Percentiles rank a stretch among this genome's conserved stretches.
Evolutionary conservation across 2,797 vertebrate species (phyloP).

Genomic region (Takifugu ocellatus): DNA sequence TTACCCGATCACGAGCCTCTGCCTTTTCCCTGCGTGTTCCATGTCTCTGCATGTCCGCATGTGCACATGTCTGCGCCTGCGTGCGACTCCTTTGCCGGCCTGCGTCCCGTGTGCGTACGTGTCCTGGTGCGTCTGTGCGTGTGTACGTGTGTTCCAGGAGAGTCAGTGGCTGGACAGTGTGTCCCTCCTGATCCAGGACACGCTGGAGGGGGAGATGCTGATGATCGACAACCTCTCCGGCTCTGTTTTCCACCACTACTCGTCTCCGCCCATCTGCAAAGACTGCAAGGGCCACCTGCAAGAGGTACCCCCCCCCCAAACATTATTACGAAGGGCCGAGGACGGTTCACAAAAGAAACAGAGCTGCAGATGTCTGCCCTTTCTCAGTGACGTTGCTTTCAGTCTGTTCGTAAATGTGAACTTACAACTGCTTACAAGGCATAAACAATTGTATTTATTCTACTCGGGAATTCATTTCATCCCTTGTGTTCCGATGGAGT

Average conservation of each 20-base stretch:
- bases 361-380: too few species aligned
- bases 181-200: slow-evolving; percentile 98
- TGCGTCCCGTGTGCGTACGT: slow-evolving; percentile 60
- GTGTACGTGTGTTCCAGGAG: slow-evolving; percentile 84
- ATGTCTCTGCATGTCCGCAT: slow-evolving; percentile 74
- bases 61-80: slow-evolving; percentile 68
- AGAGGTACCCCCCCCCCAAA: slow-evolving; percentile 79
- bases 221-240: slow-evolving; percentile 99
- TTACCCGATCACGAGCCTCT: slow-evolving; percentile 60
- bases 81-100: slow-evolving; percentile 69
- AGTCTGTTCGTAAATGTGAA: too few species aligned
- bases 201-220: slow-evolving; percentile 97
- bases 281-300: slow-evolving; percentile 89
- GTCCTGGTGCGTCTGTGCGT: slow-evolving; percentile 14
- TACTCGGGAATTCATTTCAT: too few species aligned
- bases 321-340: too few species aligned
- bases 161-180: slow-evolving; percentile 99
- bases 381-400: too few species aligned
- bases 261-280: slow-evolving; percentile 85
- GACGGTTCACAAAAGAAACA: too few species aligned
- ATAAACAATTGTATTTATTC: too few species aligned
- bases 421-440: too few species aligned
- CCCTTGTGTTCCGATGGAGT: too few species aligned
- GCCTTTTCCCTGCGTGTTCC: slow-evolving; percentile 72
- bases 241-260: slow-evolving; percentile 98